Evolutionary conservation across 2,113 vertebrate species (phyloP).

Genomic region (Neodontobutis hainanensis): DNA sequence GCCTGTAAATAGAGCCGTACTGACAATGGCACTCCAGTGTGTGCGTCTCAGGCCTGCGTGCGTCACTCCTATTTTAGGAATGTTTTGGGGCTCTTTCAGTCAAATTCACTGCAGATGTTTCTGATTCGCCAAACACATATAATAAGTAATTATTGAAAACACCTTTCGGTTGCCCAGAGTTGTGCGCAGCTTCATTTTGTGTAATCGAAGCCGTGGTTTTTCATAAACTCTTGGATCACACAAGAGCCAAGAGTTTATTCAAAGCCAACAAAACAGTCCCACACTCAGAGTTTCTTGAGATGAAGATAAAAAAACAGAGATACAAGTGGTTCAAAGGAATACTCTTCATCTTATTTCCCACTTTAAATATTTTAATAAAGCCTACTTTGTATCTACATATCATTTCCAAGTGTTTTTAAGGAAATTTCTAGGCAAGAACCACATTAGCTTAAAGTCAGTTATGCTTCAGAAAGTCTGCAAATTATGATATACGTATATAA

Average conservation of each 20-base stretch:
- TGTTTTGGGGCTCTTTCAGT: slow-evolving; percentile 70
- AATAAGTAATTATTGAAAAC: slow-evolving; percentile 81
- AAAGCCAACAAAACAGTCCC: slow-evolving; percentile 64
- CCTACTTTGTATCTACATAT: not conserved
- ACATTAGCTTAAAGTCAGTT: no score
- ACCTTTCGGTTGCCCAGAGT: slow-evolving; percentile 71
- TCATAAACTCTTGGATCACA: no score
- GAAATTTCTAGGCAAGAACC: no score
- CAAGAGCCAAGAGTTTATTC: slow-evolving; percentile 62
- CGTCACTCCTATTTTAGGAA: slow-evolving; percentile 79
- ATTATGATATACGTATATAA: no score
- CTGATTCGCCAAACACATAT: slow-evolving; percentile 73
- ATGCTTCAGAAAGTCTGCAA: no score
- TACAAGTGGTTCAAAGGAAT: slow-evolving; percentile 62
- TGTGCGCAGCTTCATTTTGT: slow-evolving; percentile 67
- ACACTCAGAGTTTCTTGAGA: slow-evolving; percentile 68
- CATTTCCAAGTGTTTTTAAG: no score
- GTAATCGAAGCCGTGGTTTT: slow-evolving; percentile 69
- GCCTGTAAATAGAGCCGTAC: slow-evolving; percentile 69
- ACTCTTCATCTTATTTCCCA: slow-evolving; percentile 23
- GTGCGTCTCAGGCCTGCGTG: slow-evolving; percentile 62
- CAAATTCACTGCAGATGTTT: slow-evolving; percentile 74
- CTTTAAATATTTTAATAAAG: slow-evolving; percentile 15
- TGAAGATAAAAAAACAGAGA: slow-evolving; percentile 39
- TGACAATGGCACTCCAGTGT: slow-evolving; percentile 61